Evolutionary conservation across 2,888 invertebrate genomes (phyloP), one percentile per base, ranked within the genome.

Genomic region (Leucophenga maculata): DNA sequence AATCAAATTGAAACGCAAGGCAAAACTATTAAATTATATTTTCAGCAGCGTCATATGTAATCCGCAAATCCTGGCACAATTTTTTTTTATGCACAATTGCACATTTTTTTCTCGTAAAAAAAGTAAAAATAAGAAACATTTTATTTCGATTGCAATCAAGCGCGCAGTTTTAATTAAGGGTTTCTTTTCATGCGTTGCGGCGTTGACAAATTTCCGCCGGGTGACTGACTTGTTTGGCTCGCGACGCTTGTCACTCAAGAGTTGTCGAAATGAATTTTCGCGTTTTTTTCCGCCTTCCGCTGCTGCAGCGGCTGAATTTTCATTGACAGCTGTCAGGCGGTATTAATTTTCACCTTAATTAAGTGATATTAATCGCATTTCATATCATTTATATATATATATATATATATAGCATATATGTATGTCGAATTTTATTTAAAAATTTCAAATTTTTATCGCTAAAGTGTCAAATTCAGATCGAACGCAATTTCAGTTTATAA

Each of bases 271-370:
- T 26, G 46, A 11, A 70, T 73, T 68, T 73, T 69, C 60, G 72
- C 70, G 57, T 68, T 66, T 72, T 66, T 72, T 77, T 80, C 48
- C 14, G 26, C 8, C 48, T n/a, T 8, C n/a, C 11, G 46, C 16
- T 8, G 39, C 39, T 39, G 39, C 39, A 6, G 32, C 32, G 3
- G 39, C 39, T 39, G 39, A 11, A 11, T 39, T 39, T 39, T 39
- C 39, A 14, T 71, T 83, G 83, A 80, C 85, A 84, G 85, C 83
- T 84, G 85, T 75, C 77, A 68, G 69, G 64, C 74, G 74, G 39
- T 75, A 78, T 79, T 77, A 54, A 78, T 81, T 84, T 82, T 72
- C 83, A 84, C 80, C 82, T 84, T 83, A 82, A 82, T 82, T 82
- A 83, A 83, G 78, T 83, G 83, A 78, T 80, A 82, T 80, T 77